phyloP scores from a whole-genome alignment of 1,140 invertebrate genomes.

The Hirudo medicinalis region DNA sequence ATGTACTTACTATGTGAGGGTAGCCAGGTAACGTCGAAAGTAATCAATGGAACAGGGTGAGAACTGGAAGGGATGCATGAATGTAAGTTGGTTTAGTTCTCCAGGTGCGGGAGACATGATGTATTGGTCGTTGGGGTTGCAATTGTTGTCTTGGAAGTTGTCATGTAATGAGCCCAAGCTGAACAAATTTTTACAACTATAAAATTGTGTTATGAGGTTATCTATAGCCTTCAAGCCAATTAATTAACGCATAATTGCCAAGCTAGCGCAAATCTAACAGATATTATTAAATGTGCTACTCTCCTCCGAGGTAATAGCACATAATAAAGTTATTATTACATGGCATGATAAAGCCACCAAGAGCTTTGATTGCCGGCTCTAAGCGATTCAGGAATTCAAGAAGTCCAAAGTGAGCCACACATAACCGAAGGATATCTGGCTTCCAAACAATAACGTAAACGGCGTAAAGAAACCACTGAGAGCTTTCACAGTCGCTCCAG shows the following conservation, averaged over 20 bases:
- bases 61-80: conserved; percentile 30
- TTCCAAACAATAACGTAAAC: too few relatives aligned
- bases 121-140: conserved; percentile 26
- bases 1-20: neutral
- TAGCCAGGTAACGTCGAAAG: conserved; percentile 25
- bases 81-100: conserved; percentile 20
- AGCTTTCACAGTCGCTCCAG: too few relatives aligned
- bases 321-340: neutral
- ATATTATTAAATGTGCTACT: neutral
- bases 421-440: too few relatives aligned
- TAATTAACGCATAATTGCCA: neutral
- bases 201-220: neutral
- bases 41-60: conserved; percentile 28
- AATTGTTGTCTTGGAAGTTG: conserved; percentile 27
- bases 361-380: neutral
- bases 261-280: neutral
- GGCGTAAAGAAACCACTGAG: too few relatives aligned
- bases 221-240: neutral
- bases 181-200: conserved; percentile 12
- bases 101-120: conserved; percentile 30
- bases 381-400: too few relatives aligned
- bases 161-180: conserved; percentile 32
- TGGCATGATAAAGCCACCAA: neutral
- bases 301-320: neutral
- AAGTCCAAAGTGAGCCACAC: too few relatives aligned